A percentile compares a stretch with the other conserved stretches of the same genome.
These are phyloP conservation scores for Trachelipus rathkii DNA, from an alignment of 1,140 invertebrate genomes.

Conservation along the genomic window DNA sequence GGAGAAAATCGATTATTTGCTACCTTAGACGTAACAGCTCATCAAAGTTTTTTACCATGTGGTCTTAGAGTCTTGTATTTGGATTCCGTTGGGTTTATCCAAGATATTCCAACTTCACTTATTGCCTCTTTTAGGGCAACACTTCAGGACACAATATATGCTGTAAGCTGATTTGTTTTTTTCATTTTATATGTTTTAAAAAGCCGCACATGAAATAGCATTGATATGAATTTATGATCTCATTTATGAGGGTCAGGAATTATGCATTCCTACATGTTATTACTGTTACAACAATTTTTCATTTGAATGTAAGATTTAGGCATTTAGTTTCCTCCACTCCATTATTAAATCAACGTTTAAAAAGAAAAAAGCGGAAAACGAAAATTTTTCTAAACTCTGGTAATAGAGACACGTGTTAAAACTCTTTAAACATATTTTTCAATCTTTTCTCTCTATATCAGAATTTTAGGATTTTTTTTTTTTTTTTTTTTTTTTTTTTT, in stretches of 20 bases:
- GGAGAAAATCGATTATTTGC: constrained; percentile 82
- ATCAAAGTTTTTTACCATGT: constrained; percentile 65
- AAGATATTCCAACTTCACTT: constrained; percentile 74
- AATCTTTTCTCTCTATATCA: not conserved
- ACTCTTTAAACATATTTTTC: too few species aligned
- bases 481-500: too few species aligned
- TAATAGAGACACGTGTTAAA: not conserved
- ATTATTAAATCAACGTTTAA: not conserved
- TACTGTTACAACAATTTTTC: not conserved
- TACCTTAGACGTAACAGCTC: constrained; percentile 79
- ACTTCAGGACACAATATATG: constrained; percentile 70
- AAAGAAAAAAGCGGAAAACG: too few species aligned
- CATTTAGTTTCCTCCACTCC: not conserved
- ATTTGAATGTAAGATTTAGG: not conserved
- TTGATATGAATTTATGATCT: constrained; percentile 51
- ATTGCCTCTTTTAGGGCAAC: constrained; percentile 81
- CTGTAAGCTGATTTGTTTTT: constrained; percentile 47
- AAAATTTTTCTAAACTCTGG: not conserved
- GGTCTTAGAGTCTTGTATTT: constrained; percentile 67
- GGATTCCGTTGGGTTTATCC: constrained; percentile 90
- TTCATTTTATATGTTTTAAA: not conserved
- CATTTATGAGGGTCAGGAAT: not conserved
- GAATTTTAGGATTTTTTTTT: not conserved
- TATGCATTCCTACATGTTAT: not conserved
- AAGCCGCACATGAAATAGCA: constrained; percentile 23